Evolutionary conservation across 2,888 invertebrate species (phyloP), one percentile per base, ranked within the genome.

Genomic region (Nysson spinosus): DNA sequence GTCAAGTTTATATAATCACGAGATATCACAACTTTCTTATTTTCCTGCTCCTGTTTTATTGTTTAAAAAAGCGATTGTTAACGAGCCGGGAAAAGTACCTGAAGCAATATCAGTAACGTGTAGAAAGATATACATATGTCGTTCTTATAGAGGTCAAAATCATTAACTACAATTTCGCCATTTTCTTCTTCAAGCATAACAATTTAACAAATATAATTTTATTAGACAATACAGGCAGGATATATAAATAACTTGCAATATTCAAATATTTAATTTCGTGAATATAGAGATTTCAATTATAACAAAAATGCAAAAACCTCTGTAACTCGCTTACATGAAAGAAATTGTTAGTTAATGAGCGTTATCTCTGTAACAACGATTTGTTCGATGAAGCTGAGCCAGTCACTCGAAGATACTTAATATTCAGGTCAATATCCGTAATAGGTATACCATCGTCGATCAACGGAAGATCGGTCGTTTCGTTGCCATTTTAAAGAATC

Each of bases 391-490:
- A 58, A 37, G 35, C 28, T 11, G n/a, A 20, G 28, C 46, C 47
- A 12, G 14, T 16, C 28, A 22, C 17, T 64, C 60, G 43, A 51
- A 54, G 28, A 51, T 57, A 60, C 40, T 51, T 44, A 32, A 61
- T 70, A 70, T 64, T 54, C 46, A 42, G 64, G 47, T 68, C 64
- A 61, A 43, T 49, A 52, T 46, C 54, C 57, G 47, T 66, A 56
- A 54, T 44, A 37, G 42, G 51, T 34, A 44, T 55, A 34, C 47
- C 11, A 34, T 49, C 39, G 42, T 32, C 39, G 40, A 44, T 58
- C 52, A 49, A 32, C 44, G n/a, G n/a, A 12, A 22, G 35, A 16
- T 61, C 14, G 17, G 14, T 52, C 49, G 24, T 55, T 68, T 58
- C 42, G 16, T 34, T n/a, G n/a, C n/a, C 44, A 32, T 49, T 39